phyloP scores from a whole-genome alignment of 2,888 invertebrate genomes.

The Limenitis camilla region DNA sequence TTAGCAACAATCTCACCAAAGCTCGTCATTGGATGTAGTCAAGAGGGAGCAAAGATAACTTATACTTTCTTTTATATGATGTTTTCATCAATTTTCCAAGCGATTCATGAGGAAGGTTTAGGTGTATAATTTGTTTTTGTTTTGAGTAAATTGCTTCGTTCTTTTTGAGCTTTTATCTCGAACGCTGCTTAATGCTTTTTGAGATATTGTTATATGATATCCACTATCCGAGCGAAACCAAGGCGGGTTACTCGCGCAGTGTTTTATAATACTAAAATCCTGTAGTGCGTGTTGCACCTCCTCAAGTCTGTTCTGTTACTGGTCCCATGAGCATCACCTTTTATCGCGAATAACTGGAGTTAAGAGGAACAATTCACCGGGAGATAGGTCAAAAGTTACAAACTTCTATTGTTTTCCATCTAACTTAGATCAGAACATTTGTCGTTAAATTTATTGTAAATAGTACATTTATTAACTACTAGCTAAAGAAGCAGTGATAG shows the following conservation, averaged over 20 bases:
- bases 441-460: neutral
- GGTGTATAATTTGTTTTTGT: no score
- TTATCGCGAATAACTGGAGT: slow-evolving; percentile 26
- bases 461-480: neutral
- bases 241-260: neutral
- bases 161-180: no score
- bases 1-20: no score
- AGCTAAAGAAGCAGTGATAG: no score
- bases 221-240: neutral
- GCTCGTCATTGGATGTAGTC: no score
- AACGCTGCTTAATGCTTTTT: no score
- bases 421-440: neutral
- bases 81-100: no score
- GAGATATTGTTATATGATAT: no score
- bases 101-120: no score
- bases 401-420: slow-evolving; percentile 4
- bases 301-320: slow-evolving; percentile 14
- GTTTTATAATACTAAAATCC: neutral
- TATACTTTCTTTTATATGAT: no score
- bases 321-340: slow-evolving; percentile 27
- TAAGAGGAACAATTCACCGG: slow-evolving; percentile 19
- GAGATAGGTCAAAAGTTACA: slow-evolving; percentile 23
- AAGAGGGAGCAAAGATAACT: no score
- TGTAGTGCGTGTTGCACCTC: slow-evolving; percentile 13
- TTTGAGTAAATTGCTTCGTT: no score